A percentile compares a stretch with the other conserved stretches of the same genome.
Evolutionary conservation across 2,113 vertebrate genomes (phyloP).

Genomic region (Daubentonia madagascariensis): DNA sequence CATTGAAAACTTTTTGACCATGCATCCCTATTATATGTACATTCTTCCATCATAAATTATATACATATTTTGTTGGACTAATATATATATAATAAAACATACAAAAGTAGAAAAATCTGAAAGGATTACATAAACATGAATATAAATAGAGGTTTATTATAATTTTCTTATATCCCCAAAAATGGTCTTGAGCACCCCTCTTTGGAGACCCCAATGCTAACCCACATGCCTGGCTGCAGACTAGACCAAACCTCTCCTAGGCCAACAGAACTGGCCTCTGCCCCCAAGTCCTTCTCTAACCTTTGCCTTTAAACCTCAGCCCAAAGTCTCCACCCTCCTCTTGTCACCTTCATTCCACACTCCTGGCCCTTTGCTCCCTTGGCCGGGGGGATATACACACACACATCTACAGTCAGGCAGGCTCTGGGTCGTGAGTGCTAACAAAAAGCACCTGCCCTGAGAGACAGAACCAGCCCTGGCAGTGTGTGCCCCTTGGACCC

Average conservation of each 20-base stretch:
- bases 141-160: not conserved
- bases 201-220: not conserved
- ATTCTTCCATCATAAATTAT: not conserved
- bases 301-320: not conserved
- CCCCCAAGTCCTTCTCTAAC: not conserved
- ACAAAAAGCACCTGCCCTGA: not conserved
- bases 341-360: too few relatives aligned
- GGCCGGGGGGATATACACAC: not conserved
- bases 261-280: too few relatives aligned
- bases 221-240: not conserved
- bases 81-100: not conserved
- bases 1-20: not conserved
- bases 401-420: not conserved
- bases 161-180: not conserved
- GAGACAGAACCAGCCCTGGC: not conserved
- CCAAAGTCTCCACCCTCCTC: not conserved
- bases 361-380: not conserved
- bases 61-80: not conserved
- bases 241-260: not conserved
- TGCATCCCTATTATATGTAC: not conserved
- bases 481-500: rapidly evolving
- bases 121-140: not conserved
- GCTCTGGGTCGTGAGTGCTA: not conserved
- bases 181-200: not conserved
- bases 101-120: not conserved